phyloP scores from a whole-genome alignment of 2,113 vertebrate genomes.

The Campylomormyrus numenius region DNA sequence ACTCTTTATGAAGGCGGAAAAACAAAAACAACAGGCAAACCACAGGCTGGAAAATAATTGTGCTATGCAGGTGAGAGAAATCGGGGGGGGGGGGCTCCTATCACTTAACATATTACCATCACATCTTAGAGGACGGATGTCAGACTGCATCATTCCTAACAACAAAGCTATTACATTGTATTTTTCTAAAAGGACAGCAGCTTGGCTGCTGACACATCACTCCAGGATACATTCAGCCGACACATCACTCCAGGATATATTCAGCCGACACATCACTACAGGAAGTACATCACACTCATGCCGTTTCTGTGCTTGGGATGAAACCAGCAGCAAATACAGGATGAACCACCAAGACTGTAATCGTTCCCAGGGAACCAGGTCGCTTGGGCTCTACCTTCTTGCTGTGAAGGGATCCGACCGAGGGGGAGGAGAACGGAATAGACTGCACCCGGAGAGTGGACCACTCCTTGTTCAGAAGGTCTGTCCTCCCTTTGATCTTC shows the following conservation, averaged over 20 bases:
- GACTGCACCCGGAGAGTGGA: slow-evolving; percentile 84
- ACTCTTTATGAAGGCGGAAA: not conserved
- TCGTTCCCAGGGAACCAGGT: not conserved
- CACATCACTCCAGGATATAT: too few relatives aligned
- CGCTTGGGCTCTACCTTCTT: slow-evolving; percentile 71
- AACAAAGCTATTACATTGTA: not conserved
- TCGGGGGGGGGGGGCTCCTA: not conserved
- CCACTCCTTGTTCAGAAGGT: slow-evolving; percentile 86
- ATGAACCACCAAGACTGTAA: not conserved
- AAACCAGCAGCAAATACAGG: not conserved
- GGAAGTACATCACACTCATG: not conserved
- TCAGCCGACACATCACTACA: too few relatives aligned
- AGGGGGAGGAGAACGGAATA: slow-evolving; percentile 72
- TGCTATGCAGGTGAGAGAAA: not conserved
- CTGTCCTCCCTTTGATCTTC: slow-evolving; percentile 80
- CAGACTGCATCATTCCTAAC: not conserved
- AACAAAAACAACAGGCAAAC: not conserved
- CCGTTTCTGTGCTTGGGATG: not conserved
- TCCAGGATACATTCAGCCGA: too few relatives aligned
- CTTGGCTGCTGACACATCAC: not conserved
- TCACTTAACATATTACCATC: not conserved
- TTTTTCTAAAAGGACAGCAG: not conserved
- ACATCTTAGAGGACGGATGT: not conserved
- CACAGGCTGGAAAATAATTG: not conserved
- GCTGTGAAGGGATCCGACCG: slow-evolving; percentile 63